Evolutionary conservation across 2,113 vertebrate genomes (phyloP), one percentile per base, ranked within the genome.

Genomic region (Cyprinodon variegatus): DNA sequence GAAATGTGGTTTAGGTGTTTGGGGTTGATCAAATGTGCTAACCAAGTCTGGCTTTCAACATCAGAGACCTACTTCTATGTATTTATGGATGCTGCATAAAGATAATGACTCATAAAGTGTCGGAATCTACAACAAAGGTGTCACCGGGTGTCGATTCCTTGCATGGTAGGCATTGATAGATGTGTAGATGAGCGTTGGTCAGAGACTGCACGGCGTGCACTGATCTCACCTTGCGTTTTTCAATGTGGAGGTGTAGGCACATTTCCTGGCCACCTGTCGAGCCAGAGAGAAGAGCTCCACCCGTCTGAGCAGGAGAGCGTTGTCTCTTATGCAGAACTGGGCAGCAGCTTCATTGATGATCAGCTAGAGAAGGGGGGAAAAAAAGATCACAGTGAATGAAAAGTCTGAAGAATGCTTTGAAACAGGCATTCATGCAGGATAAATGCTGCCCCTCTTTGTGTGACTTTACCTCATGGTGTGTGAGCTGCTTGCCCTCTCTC

Each of bases 291-390:
- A 99, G 67, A 99, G 96, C 86, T 99, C 97, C 39, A 98, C 97
- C 4, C 97, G 95, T 81, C 97, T 94, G 79, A 98, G 91, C 82
- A 99, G 88, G 74, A 98, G 94, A 0, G 96, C 96, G 76, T 97
- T 97, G 92, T 99, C 97, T 9, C 96, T 95, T 87, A 97, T 96
- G 89, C 98, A 99, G 92, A 99, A 98, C 93, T 97, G 98, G 22
- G 97, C 97, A 0, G 97, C 96, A 0, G 97, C 97, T 86, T 99
- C 98, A 0, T 98, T 99, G 93, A 98, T 98, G 91, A 97, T 97
- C 87, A 99, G 84, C 98, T 98, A 91, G 73, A 29, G 29, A 29
- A 29, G 83, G 81, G 76, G 43, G 77, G n/a, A n/a, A 78, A 82
- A 79, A 82, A 86, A 75, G 29, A 29, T 29, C 29, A 66, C n/a